Evolutionary conservation across 1,140 invertebrate species (phyloP), one percentile per base, ranked within the genome.

Genomic region (Pogonomyrmex barbatus): DNA sequence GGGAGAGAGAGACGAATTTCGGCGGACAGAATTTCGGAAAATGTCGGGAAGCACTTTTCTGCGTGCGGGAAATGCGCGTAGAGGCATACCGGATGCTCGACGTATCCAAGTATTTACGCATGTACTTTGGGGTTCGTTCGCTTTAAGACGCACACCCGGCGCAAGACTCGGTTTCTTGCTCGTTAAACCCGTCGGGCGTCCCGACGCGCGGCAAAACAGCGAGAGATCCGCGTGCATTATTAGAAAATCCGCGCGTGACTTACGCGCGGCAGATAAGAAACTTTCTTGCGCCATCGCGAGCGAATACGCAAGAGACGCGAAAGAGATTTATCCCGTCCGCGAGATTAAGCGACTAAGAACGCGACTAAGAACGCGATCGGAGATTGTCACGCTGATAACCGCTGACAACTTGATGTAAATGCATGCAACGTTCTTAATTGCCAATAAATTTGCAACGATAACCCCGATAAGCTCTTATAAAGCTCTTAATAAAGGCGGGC

Each of bases 181-280:
- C 79, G 79, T 83, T 83, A 83, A 75, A 83, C 54, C 17, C 79
- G 42, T 24, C 42, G 67, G 47, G 79, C 79, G 68, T 82, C 24
- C 24, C 24, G 79, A 82, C 79, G 68, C 79, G 67, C 54, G 79
- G 79, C 79, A 75, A 83, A 83, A 83, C 68, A 75, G n/a, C 68
- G 30, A 60, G 79, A 83, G 79, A 83, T 62, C 30, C 54, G 79
- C 67, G 79, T 83, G 79, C 79, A 30, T 58, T 83, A 83, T 83
- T 83, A 83, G 68, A 83, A 83, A 83, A 83, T 70, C 47, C 79
- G 68, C 79, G 79, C 67, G 79, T 73, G 67, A 82, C 79, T 82
- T 73, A 73, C 79, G 50, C 45, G 58, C 77, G 77, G 62, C 36
- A 81, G 78, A 83, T 83, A 83, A 83, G 79, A 75, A 70, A 81